Evolutionary conservation across 2,888 invertebrate genomes (phyloP).

Genomic region (Emmelina monodactyla): DNA sequence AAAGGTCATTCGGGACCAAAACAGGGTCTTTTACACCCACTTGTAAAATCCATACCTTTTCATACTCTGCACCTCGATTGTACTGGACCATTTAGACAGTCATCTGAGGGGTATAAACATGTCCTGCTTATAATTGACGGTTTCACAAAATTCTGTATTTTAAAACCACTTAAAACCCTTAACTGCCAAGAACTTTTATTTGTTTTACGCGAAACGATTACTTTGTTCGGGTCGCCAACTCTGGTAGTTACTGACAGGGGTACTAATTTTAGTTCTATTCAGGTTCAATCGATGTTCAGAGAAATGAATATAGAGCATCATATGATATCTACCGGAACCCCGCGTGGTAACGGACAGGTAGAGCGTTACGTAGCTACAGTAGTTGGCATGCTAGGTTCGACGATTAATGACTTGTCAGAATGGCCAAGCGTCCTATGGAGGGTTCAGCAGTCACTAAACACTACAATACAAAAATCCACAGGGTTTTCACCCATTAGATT

Average conservation of each 20-base stretch:
- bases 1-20: slow-evolving; percentile 15
- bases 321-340: slow-evolving; percentile 15
- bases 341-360: slow-evolving; percentile 12
- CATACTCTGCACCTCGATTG: slow-evolving; percentile 33
- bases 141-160: slow-evolving; percentile 27
- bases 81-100: slow-evolving; percentile 27
- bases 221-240: slow-evolving; percentile 12
- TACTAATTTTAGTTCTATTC: slow-evolving; percentile 13
- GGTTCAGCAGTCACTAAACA: slow-evolving; percentile 13
- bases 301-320: slow-evolving; percentile 12
- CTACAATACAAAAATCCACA: slow-evolving; percentile 14
- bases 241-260: slow-evolving; percentile 14
- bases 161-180: slow-evolving; percentile 20
- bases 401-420: slow-evolving; percentile 17
- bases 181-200: slow-evolving; percentile 7
- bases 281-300: slow-evolving; percentile 7
- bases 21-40: slow-evolving; percentile 27
- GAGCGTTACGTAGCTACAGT: slow-evolving; percentile 25
- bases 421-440: slow-evolving; percentile 11
- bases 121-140: slow-evolving; percentile 27
- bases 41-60: slow-evolving; percentile 28
- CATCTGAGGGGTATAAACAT: slow-evolving; percentile 20
- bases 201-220: slow-evolving; percentile 8
- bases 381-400: slow-evolving; percentile 17
- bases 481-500: slow-evolving; percentile 11